A percentile compares a stretch with the other conserved stretches of the same genome.
Evolutionary conservation across 2,797 vertebrate species (phyloP).

Genomic region (Orientallactaga sibirica): DNA sequence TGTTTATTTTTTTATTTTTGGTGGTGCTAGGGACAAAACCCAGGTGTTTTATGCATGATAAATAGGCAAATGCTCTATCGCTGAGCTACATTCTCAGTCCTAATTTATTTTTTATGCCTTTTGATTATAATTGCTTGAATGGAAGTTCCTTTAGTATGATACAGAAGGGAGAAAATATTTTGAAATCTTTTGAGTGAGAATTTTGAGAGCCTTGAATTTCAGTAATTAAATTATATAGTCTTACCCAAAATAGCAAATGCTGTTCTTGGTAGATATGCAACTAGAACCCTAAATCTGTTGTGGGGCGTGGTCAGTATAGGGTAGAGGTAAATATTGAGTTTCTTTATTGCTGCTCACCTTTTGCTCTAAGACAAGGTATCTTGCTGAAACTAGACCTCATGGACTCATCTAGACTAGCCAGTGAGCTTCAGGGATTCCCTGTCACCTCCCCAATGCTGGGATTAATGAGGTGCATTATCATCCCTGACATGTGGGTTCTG

Average conservation of each 20-base stretch:
- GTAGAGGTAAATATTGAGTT: too few species aligned
- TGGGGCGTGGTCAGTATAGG: too few species aligned
- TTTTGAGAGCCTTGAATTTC: constrained; percentile 41
- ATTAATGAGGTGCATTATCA: too few species aligned
- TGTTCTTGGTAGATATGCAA: background rate
- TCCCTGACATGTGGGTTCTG: too few species aligned
- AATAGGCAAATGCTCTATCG: background rate
- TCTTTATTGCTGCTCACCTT: too few species aligned
- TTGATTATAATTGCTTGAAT: constrained; percentile 44
- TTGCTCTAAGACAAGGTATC: too few species aligned
- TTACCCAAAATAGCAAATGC: background rate
- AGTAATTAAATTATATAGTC: background rate
- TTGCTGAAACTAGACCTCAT: too few species aligned
- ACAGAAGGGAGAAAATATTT: background rate
- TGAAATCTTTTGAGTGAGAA: constrained; percentile 4
- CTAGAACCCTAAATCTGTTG: background rate
- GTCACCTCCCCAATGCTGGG: too few species aligned
- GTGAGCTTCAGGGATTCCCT: too few species aligned
- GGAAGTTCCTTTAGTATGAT: background rate
- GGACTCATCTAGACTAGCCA: too few species aligned
- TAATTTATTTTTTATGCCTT: constrained; percentile 43
- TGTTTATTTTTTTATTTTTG: too few species aligned
- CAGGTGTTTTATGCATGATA: background rate
- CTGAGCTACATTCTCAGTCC: background rate
- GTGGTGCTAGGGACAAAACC: background rate